Evolutionary conservation across 2,113 vertebrate species (phyloP).

Genomic region (Haemorhous mexicanus): DNA sequence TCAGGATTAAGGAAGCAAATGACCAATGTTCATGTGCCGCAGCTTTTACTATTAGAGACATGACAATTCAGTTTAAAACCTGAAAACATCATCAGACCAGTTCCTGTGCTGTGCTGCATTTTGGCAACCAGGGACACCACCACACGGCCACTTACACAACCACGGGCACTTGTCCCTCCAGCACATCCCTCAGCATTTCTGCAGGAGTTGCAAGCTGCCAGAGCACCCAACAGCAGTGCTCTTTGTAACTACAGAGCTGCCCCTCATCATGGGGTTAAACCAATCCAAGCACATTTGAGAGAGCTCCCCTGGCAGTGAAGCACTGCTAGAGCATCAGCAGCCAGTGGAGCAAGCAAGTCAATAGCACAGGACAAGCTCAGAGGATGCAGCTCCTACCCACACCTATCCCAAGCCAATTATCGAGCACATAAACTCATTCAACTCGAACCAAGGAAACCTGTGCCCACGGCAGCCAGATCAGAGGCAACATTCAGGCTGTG

Average conservation of each 20-base stretch:
- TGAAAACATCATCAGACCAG: not conserved
- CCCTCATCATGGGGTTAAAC: not conserved
- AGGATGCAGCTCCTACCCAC: not conserved
- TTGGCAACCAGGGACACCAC: not conserved
- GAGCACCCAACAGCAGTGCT: not conserved
- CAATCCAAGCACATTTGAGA: not conserved
- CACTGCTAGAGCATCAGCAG: not conserved
- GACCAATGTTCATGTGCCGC: accelerated
- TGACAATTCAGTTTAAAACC: not conserved
- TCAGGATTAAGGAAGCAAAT: not conserved
- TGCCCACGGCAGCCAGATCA: not conserved
- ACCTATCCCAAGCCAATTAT: not conserved
- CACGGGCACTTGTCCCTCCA: not conserved
- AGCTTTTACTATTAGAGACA: not conserved
- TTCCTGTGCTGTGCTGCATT: not conserved
- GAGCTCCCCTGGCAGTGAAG: not conserved
- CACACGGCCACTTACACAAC: not conserved
- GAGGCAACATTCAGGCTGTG: not conserved
- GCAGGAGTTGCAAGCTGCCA: not conserved
- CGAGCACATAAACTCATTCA: not conserved
- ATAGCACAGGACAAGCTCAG: not conserved
- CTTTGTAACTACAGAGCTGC: not conserved
- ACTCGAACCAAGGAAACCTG: not conserved
- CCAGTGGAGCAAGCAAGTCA: not conserved
- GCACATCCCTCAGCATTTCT: accelerated